Evolutionary conservation across 64 coral and sea anemone species (phyloP).

Genomic region (Montipora cactus): DNA sequence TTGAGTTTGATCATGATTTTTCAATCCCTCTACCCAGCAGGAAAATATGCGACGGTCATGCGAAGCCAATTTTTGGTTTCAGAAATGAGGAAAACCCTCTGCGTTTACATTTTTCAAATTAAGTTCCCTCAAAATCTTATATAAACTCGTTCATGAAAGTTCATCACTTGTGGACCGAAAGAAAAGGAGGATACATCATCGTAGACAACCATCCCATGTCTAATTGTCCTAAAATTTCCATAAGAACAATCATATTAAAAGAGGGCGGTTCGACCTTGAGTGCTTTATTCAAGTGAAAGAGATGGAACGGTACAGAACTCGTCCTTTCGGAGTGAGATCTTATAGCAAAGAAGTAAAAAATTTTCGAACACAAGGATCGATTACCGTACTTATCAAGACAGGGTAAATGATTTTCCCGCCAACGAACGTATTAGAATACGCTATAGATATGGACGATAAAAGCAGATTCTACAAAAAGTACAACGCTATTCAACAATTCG

Average conservation of each 20-base stretch:
- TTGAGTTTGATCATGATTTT: background rate
- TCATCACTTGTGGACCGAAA: background rate
- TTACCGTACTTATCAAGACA: background rate
- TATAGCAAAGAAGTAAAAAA: no score
- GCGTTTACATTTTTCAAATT: background rate
- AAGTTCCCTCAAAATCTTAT: background rate
- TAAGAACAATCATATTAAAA: background rate
- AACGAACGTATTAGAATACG: background rate
- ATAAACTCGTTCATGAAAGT: background rate
- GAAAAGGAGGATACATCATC: background rate
- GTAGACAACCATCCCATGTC: background rate
- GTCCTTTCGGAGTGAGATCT: no score
- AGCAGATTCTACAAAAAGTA: background rate
- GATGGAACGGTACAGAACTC: no score
- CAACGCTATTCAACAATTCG: background rate
- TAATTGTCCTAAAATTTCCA: background rate
- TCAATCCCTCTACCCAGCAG: background rate
- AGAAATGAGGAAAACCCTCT: background rate
- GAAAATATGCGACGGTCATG: background rate
- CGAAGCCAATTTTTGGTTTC: background rate
- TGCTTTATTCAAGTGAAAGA: background rate
- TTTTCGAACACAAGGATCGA: no score
- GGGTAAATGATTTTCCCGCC: background rate
- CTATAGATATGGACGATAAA: background rate
- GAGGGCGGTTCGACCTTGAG: no score